Conservation (phyloP, 2,113 vertebrate genomes). For the Festucalex cinctus region DNA sequence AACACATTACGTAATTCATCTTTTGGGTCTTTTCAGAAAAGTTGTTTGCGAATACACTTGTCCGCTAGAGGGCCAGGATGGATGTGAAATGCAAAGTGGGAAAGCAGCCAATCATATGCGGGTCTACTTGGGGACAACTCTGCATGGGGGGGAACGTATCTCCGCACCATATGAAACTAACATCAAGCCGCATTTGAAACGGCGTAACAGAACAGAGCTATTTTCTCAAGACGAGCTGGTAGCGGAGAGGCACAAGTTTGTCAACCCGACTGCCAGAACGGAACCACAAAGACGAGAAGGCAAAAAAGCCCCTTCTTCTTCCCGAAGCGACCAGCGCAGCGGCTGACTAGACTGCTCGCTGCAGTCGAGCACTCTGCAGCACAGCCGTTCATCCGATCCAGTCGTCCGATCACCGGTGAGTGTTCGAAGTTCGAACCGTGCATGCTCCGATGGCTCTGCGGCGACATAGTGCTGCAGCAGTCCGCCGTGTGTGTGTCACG, state of each 20-base stretch:
- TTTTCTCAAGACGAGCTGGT: background rate
- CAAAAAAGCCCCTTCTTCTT: conserved; percentile 12
- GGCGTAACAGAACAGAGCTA: background rate
- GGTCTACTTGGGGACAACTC: background rate
- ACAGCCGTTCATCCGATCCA: background rate
- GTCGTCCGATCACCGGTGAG: conserved; percentile 19
- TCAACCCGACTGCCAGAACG: background rate
- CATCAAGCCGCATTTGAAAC: background rate
- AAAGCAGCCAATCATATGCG: conserved; percentile 1
- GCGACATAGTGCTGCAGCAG: background rate
- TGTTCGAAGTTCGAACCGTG: background rate
- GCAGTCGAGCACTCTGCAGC: background rate
- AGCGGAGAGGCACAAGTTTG: background rate
- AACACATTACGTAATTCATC: background rate
- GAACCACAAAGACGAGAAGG: background rate
- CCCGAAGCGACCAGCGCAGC: background rate
- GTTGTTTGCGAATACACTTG: background rate
- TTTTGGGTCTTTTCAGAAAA: background rate
- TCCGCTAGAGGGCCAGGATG: background rate
- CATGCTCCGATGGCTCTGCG: background rate
- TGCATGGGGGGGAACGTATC: background rate
- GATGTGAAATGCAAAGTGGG: background rate
- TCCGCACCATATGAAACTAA: background rate
- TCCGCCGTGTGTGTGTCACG: background rate
- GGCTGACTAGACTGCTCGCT: background rate